Percentiles rank a stretch among this genome's conserved stretches.
Conservation (phyloP, 2,113 vertebrate genomes). For the Damaliscus lunatus region DNA sequence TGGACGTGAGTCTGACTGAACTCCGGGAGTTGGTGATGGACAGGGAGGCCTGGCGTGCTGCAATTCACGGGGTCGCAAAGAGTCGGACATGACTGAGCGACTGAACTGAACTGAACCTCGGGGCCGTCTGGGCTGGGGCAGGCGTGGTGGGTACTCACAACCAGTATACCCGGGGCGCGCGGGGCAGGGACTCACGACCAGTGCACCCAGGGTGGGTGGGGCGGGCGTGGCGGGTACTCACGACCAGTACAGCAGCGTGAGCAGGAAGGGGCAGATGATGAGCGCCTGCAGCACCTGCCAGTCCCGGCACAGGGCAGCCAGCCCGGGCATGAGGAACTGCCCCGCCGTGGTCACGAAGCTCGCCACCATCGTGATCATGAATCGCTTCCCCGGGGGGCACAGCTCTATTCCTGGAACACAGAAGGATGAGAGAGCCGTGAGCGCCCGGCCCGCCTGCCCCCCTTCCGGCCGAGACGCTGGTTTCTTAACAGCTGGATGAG, state of each 20-base stretch:
- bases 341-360: constrained; percentile 94
- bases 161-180: fast-evolving
- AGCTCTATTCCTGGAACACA: constrained; percentile 93
- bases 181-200: too few relatives aligned
- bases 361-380: constrained; percentile 98
- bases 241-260: constrained; percentile 95
- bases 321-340: constrained; percentile 95
- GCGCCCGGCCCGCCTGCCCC: fast-evolving
- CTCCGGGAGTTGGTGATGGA: too few relatives aligned
- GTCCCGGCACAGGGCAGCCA: constrained; percentile 93
- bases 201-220: too few relatives aligned
- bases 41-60: too few relatives aligned
- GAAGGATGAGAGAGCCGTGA: constrained; percentile 26
- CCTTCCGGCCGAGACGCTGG: not conserved
- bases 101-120: not conserved
- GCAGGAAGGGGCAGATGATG: constrained; percentile 96
- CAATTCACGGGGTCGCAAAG: too few relatives aligned
- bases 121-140: fast-evolving
- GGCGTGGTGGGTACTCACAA: not conserved
- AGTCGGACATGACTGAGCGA: too few relatives aligned
- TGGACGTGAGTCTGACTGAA: too few relatives aligned
- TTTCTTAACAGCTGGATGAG: not conserved
- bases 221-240: constrained; percentile 82
- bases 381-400: constrained; percentile 92
- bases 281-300: constrained; percentile 97